Conservation (phyloP, 2,888 invertebrate genomes). For the Euphydryas editha region DNA sequence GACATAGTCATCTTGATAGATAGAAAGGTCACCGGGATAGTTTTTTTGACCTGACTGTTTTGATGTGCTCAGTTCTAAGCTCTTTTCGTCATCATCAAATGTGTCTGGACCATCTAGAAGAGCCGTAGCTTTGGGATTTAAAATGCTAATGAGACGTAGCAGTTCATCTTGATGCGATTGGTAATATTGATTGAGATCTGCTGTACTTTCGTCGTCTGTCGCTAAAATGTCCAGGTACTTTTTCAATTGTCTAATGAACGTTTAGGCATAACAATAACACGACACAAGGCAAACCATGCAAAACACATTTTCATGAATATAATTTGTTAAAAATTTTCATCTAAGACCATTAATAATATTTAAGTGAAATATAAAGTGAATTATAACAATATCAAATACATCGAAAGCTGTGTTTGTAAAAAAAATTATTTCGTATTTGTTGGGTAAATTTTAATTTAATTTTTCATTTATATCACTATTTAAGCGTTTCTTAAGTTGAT, state of each 20-base stretch:
- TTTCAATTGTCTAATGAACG: constrained; percentile 73
- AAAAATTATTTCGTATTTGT: too few species aligned
- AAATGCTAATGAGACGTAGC: constrained; percentile 64
- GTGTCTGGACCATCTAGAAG: constrained; percentile 69
- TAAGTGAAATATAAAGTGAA: constrained; percentile 3
- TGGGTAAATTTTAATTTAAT: neutral
- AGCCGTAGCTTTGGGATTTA: constrained; percentile 69
- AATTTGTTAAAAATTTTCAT: constrained; percentile 44
- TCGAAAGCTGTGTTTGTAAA: constrained; percentile 18
- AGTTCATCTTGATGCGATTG: constrained; percentile 72
- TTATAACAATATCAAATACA: constrained; percentile 37
- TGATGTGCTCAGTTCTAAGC: constrained; percentile 49
- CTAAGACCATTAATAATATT: constrained; percentile 15
- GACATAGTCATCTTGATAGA: constrained; percentile 70
- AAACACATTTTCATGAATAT: constrained; percentile 69
- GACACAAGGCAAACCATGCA: constrained; percentile 79
- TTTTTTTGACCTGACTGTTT: constrained; percentile 64
- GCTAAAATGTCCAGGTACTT: constrained; percentile 86
- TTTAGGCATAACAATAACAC: constrained; percentile 47
- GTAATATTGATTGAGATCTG: constrained; percentile 72
- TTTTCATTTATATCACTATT: neutral
- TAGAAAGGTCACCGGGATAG: constrained; percentile 64
- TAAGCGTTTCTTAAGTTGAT: neutral
- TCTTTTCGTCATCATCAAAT: constrained; percentile 70
- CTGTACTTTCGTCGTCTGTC: constrained; percentile 72